Percentiles rank a stretch among this genome's conserved stretches.
Evolutionary conservation across 2,113 vertebrate genomes (phyloP).

Genomic region (Thermophis baileyi): DNA sequence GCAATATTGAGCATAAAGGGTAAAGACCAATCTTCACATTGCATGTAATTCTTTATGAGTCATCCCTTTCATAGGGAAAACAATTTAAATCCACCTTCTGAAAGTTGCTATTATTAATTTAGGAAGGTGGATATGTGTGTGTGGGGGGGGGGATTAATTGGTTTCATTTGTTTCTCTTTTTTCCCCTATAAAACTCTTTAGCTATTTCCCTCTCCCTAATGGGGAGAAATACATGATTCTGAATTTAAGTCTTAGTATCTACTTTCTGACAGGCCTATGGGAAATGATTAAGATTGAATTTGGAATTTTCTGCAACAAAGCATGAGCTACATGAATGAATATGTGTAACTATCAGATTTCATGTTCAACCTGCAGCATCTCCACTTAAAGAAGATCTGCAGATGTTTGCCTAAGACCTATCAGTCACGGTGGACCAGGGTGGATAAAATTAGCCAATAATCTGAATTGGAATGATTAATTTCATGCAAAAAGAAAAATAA

Average conservation of each 20-base stretch:
- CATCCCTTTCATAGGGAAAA: not conserved
- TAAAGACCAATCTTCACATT: not conserved
- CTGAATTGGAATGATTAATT: not conserved
- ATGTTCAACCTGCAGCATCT: not conserved
- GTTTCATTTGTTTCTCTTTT: not conserved
- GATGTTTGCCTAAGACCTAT: not conserved
- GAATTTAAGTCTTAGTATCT: not conserved
- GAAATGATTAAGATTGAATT: not conserved
- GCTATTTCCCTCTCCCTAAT: not conserved
- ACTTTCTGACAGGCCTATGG: not conserved
- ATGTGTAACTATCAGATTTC: not conserved
- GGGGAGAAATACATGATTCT: not conserved
- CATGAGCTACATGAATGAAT: not conserved
- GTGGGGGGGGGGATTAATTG: not conserved
- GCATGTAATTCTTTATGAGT: not conserved
- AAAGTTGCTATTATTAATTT: not conserved
- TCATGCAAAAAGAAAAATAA: not conserved
- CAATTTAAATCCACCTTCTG: not conserved
- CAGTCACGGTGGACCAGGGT: not conserved
- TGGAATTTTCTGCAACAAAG: not conserved
- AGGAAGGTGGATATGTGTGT: not conserved
- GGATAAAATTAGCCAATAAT: not conserved
- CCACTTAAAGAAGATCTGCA: not conserved
- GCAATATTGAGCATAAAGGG: not conserved
- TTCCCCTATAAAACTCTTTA: not conserved